phyloP scores from a whole-genome alignment of 2,888 invertebrate species.

The Euplagia quadripunctaria region DNA sequence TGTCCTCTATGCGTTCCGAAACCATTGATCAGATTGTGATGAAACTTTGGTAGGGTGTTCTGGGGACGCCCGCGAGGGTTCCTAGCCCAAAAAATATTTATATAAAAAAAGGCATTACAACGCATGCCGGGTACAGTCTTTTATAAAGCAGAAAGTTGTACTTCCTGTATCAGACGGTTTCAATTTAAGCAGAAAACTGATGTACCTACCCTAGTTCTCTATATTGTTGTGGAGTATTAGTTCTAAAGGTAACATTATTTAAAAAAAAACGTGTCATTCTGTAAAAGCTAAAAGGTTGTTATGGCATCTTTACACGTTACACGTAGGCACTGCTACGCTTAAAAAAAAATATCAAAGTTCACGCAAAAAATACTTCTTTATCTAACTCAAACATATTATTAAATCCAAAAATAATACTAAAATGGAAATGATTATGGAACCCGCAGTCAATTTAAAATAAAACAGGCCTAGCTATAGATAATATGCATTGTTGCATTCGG shows the following conservation, averaged over 20 bases:
- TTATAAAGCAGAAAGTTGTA: neutral
- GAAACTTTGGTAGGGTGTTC: no score
- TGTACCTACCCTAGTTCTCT: neutral
- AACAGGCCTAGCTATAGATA: constrained; percentile 1
- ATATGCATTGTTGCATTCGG: constrained; percentile 9
- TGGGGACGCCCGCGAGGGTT: no score
- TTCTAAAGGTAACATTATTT: neutral
- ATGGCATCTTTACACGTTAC: neutral
- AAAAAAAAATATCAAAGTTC: neutral
- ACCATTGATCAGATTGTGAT: no score
- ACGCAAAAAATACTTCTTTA: neutral
- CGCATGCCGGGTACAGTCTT: no score
- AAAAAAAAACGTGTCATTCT: neutral
- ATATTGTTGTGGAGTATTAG: neutral
- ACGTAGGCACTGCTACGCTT: neutral
- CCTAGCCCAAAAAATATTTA: no score
- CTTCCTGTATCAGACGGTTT: neutral
- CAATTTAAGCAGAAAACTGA: neutral
- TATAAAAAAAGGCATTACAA: no score
- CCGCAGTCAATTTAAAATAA: constrained; percentile 6
- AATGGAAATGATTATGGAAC: constrained; percentile 7
- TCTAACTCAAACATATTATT: neutral
- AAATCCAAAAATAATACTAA: neutral
- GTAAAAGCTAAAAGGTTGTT: neutral
- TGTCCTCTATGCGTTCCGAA: no score